Evolutionary conservation across 2,113 vertebrate species (phyloP).

Genomic region (Barbus barbus): DNA sequence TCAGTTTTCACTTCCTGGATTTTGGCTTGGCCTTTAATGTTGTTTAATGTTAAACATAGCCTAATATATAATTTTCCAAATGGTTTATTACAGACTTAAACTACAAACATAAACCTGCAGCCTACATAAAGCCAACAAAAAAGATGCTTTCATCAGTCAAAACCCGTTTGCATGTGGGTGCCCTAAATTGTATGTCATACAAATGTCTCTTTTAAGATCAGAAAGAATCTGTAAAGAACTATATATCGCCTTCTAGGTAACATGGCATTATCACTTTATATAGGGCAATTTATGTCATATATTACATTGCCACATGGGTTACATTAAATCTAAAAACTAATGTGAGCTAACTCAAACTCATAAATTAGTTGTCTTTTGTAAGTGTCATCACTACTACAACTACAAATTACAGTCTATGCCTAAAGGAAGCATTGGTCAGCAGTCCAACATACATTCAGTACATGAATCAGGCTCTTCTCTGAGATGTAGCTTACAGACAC

Average conservation of each 20-base stretch:
- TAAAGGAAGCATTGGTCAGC: not conserved
- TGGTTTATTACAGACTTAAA: too few relatives aligned
- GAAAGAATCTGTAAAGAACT: not conserved
- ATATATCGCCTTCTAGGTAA: too few relatives aligned
- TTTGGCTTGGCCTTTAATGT: not conserved
- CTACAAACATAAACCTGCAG: not conserved
- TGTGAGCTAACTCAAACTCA: too few relatives aligned
- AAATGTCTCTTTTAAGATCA: not conserved
- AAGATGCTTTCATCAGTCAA: not conserved
- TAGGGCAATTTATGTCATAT: too few relatives aligned
- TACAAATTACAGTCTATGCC: not conserved
- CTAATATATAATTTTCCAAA: not conserved
- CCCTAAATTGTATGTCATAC: not conserved
- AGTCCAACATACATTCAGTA: not conserved
- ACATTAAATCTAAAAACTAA: too few relatives aligned
- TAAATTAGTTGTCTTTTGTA: not conserved
- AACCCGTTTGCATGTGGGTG: not conserved
- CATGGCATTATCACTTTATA: too few relatives aligned
- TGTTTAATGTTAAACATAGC: not conserved
- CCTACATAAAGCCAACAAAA: constrained; percentile 2
- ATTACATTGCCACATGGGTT: too few relatives aligned
- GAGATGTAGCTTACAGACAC: not conserved
- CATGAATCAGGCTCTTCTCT: not conserved
- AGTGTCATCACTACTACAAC: not conserved
- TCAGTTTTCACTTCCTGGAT: not conserved